Evolutionary conservation across 2,113 vertebrate genomes (phyloP), one percentile per base, ranked within the genome.

Genomic region (Tenrec ecaudatus): DNA sequence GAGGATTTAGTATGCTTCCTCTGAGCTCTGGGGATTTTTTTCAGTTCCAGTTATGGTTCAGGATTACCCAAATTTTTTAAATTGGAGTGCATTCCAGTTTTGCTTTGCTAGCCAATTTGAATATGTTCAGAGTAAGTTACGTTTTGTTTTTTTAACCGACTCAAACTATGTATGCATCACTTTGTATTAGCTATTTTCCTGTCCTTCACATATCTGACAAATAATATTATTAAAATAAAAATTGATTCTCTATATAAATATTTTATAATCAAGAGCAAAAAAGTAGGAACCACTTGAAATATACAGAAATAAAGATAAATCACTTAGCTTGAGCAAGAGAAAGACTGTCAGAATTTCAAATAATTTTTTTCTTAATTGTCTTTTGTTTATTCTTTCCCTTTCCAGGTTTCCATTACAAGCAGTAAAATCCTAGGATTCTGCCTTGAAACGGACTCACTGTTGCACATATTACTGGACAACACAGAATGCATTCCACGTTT

Each of bases 381-480:
- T 92, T 96, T 81, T 33, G n/a, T 85, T 86, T 93, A 94, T 95
- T 29, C 66, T 31, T 31, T 68, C 29, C 29, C 66, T 94, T 20
- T 27, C 64, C 86, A 98, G 98, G 98, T 96, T 98, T 96, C 96
- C 97, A 92, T 97, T 97, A 97, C 96, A 98, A 98, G 96, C 98
- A 97, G 81, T 98, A 98, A 98, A 84, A 90, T 90, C 62, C 85
- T 94, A 90, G 82, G 62, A 96, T 94, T 97, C 97, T 93, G 85
- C 96, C 96, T 97, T 97, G 97, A 96, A 97, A 97, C 33, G 94
- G 97, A 98, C 96, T 98, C 92, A 94, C 93, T 98, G 96, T 97
- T 98, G 97, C 97, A 97, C 86, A 92, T 82, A 43, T 96, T 97
- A 92, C 95, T 97, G 97, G 97, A 97, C 94, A 78, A 96, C 94